phyloP scores from a whole-genome alignment of 2,888 invertebrate genomes.

The Drosophila koepferae region DNA sequence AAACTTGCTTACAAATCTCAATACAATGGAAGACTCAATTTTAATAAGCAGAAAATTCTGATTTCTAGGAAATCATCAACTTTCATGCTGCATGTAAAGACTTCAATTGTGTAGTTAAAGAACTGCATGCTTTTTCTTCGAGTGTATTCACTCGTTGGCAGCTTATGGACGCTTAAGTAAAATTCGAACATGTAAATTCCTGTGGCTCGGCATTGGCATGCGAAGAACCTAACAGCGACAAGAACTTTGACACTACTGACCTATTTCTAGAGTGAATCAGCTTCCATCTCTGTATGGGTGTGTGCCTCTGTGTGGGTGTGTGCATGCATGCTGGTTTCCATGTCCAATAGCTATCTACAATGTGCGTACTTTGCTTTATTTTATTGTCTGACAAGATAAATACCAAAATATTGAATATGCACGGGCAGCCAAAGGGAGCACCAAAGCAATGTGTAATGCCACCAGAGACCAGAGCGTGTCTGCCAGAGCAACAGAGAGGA shows the following conservation, averaged over 20 bases:
- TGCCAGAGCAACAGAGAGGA: not conserved
- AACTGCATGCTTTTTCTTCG: not conserved
- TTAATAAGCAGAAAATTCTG: not conserved
- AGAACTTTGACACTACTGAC: conserved; percentile 60
- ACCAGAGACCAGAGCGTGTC: conserved; percentile 4
- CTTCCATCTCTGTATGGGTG: conserved; percentile 2
- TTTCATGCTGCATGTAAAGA: not conserved
- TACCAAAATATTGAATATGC: conserved; percentile 79
- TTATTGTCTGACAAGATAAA: conserved; percentile 82
- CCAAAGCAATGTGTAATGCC: conserved; percentile 13
- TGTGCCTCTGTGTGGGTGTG: conserved; percentile 4
- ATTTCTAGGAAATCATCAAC: not conserved
- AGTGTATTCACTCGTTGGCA: conserved; percentile 25
- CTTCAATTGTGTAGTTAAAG: not conserved
- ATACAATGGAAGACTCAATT: not conserved
- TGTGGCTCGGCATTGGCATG: conserved; percentile 57
- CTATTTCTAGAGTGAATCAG: conserved; percentile 39
- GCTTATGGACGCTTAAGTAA: conserved; percentile 52
- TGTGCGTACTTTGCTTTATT: conserved; percentile 76
- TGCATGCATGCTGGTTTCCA: conserved; percentile 16
- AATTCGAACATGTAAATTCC: conserved; percentile 70
- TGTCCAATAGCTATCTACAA: conserved; percentile 35
- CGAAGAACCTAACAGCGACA: conserved; percentile 27
- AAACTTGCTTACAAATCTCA: not conserved
- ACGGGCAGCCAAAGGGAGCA: conserved; percentile 35